Evolutionary conservation across 2,113 vertebrate genomes (phyloP), one percentile per base, ranked within the genome.

Genomic region (Falco punctatus): DNA sequence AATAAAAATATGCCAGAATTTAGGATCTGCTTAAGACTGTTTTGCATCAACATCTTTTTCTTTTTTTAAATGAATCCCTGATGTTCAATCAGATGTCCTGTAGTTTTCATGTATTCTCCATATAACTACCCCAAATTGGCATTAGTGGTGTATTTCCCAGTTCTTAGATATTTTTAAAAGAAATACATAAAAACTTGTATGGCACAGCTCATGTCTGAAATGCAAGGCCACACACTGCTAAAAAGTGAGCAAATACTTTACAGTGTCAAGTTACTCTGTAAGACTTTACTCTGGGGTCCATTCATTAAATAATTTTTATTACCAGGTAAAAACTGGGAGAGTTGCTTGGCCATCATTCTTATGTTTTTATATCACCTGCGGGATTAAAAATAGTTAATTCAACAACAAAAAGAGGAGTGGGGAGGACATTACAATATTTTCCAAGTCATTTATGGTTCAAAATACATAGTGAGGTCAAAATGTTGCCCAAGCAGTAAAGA

Each of bases 251-350:
- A 90, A 48, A 83, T 83, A 44, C 57, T 92, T 93, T 27, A 73
- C 80, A 90, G 86, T 69, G 33, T 94, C 65, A 74, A 64, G 42
- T 94, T 88, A 74, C 82, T 88, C 49, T 78, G 40, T 83, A 74
- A 66, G 42, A 44, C 42, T 91, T 82, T 79, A 58, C 72, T 92
- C 73, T 54, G 30, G 74, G 64, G 77, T 81, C 85, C 7, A 3
- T 58, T 92, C 70, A 85, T 91, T 95, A 93, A 95, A 77, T 83
- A 95, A 80, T 55, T 96, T 85, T 94, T 94, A 94, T 91, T 83
- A 82, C 74, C 71, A 94, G 91, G 49, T 81, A 88, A 75, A 94
- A 93, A 73, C 71, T 96, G 72, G n/a, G 78, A 95, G 61, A 89
- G 69, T 89, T 81, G 57, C 67, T 95, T 94, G 81, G 81, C 92